phyloP scores from a whole-genome alignment of 2,797 vertebrate genomes.

The Fringilla coelebs region DNA sequence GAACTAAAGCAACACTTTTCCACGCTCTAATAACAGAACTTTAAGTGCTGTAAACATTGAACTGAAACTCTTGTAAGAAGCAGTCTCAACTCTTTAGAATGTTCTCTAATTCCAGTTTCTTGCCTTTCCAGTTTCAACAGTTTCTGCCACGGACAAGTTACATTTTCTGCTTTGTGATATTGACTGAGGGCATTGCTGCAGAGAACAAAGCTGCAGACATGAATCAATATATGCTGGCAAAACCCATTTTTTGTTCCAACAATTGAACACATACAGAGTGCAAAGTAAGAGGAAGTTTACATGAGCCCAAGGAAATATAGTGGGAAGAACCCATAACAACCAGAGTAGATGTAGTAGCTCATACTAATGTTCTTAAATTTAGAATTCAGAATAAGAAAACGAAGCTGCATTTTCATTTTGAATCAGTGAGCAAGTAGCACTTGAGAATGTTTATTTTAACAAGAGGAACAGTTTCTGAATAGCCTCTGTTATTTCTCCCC shows the following conservation, averaged over 20 bases:
- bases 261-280: not conserved
- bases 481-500: not conserved
- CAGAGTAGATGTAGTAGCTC: not conserved
- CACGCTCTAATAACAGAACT: not conserved
- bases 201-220: not conserved
- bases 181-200: not conserved
- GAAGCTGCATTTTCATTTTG: not conserved
- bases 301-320: not conserved
- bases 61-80: not conserved
- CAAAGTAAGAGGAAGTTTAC: not conserved
- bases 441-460: not conserved
- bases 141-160: not conserved
- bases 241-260: not conserved
- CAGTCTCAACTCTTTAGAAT: not conserved
- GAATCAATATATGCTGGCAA: not conserved
- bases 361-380: not conserved
- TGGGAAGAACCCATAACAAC: not conserved
- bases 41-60: not conserved
- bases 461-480: not conserved
- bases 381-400: not conserved
- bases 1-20: not conserved
- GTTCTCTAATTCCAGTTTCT: not conserved
- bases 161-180: not conserved
- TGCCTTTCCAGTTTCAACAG: not conserved
- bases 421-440: not conserved